These are phyloP conservation scores for Aptenodytes forsteri DNA, from an alignment of 2,113 vertebrate genomes.

Conservation along the genomic window DNA sequence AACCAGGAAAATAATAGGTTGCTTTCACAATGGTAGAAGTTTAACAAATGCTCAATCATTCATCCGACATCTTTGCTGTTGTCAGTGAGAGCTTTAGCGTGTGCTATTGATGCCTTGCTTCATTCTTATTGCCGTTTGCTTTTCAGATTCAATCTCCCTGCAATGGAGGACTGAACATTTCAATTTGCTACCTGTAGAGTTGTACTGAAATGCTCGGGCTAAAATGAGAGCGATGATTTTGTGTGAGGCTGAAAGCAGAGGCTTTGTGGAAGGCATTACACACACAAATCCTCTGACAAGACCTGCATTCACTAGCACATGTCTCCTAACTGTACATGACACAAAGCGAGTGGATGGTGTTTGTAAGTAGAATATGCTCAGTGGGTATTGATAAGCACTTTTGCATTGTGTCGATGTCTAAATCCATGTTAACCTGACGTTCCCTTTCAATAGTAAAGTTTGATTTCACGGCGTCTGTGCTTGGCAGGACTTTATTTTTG, in stretches of 20 bases:
- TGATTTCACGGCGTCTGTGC: background rate
- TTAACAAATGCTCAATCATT: conserved; percentile 80
- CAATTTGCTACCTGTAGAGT: conserved; percentile 73
- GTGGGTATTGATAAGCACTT: background rate
- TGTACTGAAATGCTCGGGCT: conserved; percentile 13
- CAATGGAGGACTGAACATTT: conserved; percentile 71
- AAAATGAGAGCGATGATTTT: conserved; percentile 33
- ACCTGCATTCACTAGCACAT: background rate
- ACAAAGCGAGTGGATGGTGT: background rate
- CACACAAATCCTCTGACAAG: background rate
- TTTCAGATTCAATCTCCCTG: conserved; percentile 72
- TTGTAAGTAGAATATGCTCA: background rate
- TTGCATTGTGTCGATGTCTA: background rate
- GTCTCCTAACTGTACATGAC: background rate
- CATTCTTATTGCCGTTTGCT: conserved; percentile 63
- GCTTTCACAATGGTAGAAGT: conserved; percentile 74
- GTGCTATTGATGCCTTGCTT: conserved; percentile 56
- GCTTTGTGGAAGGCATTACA: conserved; percentile 9
- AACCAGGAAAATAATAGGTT: conserved; percentile 79
- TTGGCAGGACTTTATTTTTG: background rate
- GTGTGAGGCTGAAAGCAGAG: conserved; percentile 2
- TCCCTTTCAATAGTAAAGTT: background rate
- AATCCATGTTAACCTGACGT: rapidly evolving
- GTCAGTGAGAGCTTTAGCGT: conserved; percentile 31
- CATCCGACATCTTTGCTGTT: conserved; percentile 49